These are phyloP conservation scores for Phasianus colchicus DNA, from an alignment of 2,113 vertebrate species.

Conservation along the genomic window DNA sequence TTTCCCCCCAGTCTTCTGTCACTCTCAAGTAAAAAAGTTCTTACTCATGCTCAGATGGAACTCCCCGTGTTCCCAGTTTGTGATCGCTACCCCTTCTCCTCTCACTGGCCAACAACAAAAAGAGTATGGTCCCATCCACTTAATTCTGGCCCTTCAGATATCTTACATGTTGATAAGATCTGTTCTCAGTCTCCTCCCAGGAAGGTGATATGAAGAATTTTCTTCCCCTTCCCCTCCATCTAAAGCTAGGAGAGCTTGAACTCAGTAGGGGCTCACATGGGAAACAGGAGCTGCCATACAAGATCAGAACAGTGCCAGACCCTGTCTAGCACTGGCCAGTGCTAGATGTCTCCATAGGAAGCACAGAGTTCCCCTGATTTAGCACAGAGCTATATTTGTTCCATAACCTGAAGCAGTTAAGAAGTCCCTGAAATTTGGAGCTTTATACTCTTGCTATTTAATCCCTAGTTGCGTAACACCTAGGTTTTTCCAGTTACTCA, in stretches of 20 bases:
- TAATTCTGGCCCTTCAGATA: neutral
- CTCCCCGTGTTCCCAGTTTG: neutral
- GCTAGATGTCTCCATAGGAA: constrained; percentile 40
- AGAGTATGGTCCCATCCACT: neutral
- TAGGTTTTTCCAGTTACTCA: neutral
- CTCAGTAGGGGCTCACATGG: neutral
- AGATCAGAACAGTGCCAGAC: constrained; percentile 36
- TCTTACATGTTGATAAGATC: neutral
- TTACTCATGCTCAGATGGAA: neutral
- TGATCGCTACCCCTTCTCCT: too few species aligned
- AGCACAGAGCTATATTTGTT: neutral
- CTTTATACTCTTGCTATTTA: neutral
- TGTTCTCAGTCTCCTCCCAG: neutral
- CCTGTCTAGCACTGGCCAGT: neutral
- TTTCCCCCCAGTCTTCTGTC: neutral
- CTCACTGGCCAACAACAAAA: neutral
- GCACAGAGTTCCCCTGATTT: neutral
- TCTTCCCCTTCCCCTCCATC: constrained; percentile 23
- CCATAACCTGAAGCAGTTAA: neutral
- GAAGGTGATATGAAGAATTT: neutral
- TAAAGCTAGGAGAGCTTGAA: neutral
- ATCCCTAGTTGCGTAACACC: neutral
- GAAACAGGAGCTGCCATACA: neutral
- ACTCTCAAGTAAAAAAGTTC: neutral
- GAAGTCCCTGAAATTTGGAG: neutral